Base-by-base conservation (phyloP, 2,888 invertebrate species). In the Patella pellucida region DNA sequence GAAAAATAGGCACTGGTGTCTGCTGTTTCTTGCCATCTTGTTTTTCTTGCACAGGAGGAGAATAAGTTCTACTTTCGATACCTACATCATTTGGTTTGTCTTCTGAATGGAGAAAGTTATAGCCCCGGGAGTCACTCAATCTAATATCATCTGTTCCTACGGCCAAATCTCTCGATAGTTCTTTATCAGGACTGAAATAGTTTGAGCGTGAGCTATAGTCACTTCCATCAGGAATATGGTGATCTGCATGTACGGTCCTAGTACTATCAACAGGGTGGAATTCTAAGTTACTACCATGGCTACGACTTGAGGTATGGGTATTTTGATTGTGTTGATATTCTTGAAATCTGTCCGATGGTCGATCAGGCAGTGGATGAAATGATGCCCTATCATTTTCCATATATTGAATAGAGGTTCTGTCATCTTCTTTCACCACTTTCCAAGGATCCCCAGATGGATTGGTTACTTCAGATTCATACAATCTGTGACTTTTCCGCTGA, bases 191-290 rank as follows among this genome's bases (percentile, higher is more conserved):
- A 41, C 81, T 77, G 50, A 82, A 79, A 52, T 81, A 79, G 68
- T 83, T 82, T 1, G 84, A 82, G 14, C 77, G 75, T 31, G 81
- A 77, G 73, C 84, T 84, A 74, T 84, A 84, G 41, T 84, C 85
- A 12, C 83, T 86, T 16, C 85, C 85, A 78, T 86, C 85, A 1
- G 85, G 85, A 11, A 85, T 81, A 68, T 86, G 85, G 74, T 86
- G 85, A 9, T 82, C 85, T 0, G 81, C 9, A 41, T 41, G 41
- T 41, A 41, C 9, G 41, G 41, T 41, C 41, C 41, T 41, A 41
- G 41, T 41, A 41, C 41, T 41, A 1, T 41, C 41, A 41, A 41
- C 41, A 41, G 41, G 9, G 41, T 41, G 41, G 41, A 41, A 41
- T 0, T 41, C 41, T 41, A 41, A 41, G 41, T 41, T 41, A 7